These are phyloP conservation scores for Yponomeuta malinellus DNA, from an alignment of 2,888 invertebrate genomes.

Conservation along the genomic window DNA sequence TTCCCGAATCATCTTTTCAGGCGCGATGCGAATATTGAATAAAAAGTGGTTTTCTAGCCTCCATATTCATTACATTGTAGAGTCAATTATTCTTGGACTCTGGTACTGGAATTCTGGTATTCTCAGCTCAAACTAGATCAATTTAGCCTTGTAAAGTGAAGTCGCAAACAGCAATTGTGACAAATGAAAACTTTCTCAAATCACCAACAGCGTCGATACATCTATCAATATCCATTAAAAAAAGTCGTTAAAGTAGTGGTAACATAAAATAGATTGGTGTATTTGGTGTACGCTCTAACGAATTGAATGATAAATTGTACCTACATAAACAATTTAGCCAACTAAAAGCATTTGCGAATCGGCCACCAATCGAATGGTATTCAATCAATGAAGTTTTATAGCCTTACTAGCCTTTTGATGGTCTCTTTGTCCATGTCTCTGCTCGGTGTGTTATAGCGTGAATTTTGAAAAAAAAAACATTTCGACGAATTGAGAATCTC, in stretches of 20 bases:
- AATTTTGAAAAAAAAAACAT: too few relatives aligned
- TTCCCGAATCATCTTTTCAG: too few relatives aligned
- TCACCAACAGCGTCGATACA: neutral
- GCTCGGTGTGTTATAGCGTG: too few relatives aligned
- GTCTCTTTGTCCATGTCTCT: neutral
- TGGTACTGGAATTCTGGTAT: too few relatives aligned
- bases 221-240: slow-evolving; percentile 4
- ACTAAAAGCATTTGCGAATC: slow-evolving; percentile 5
- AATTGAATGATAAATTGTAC: slow-evolving; percentile 8
- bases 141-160: neutral
- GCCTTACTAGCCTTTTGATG: neutral
- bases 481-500: too few relatives aligned
- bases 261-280: slow-evolving; percentile 6
- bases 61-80: too few relatives aligned
- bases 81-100: too few relatives aligned
- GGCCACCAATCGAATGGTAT: slow-evolving; percentile 2
- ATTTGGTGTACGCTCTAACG: neutral
- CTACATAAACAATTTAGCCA: neutral
- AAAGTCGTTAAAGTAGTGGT: slow-evolving; percentile 5
- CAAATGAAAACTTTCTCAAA: neutral
- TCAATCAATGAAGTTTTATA: slow-evolving; percentile 4
- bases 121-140: neutral
- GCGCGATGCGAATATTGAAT: too few relatives aligned
- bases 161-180: neutral
- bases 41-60: too few relatives aligned